Evolutionary conservation across 2,797 vertebrate genomes (phyloP).

Genomic region (Paratrypauchen microcephalus): DNA sequence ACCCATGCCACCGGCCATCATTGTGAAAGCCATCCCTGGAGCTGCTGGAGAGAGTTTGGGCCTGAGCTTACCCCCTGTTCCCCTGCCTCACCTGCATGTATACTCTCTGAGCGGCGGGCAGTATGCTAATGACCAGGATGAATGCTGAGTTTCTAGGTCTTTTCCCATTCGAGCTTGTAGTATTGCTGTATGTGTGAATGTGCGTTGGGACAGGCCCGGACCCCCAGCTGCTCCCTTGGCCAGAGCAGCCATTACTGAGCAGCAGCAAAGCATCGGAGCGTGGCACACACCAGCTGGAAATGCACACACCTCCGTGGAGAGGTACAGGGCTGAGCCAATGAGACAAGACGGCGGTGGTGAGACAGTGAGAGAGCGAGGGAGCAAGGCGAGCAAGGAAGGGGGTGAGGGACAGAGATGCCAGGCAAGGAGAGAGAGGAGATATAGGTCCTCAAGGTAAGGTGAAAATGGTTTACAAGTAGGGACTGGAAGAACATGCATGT

Average conservation of each 20-base stretch:
- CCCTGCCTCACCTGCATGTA: conserved; percentile 33
- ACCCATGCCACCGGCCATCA: conserved; percentile 64
- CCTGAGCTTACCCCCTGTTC: conserved; percentile 58
- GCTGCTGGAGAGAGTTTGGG: conserved; percentile 48
- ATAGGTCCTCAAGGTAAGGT: conserved; percentile 40
- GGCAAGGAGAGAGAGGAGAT: conserved; percentile 31
- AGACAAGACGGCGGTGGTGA: conserved; percentile 44
- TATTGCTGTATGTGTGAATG: conserved; percentile 17
- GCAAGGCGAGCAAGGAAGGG: neutral
- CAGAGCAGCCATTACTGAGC: conserved; percentile 62
- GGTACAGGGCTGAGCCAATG: conserved; percentile 51
- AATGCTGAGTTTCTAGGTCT: conserved; percentile 60
- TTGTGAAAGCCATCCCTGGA: conserved; percentile 60
- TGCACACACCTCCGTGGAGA: conserved; percentile 62
- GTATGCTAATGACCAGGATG: conserved; percentile 66
- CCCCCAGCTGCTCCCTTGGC: conserved; percentile 71
- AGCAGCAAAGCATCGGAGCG: conserved; percentile 66
- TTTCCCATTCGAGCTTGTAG: conserved; percentile 28
- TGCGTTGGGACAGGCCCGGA: conserved; percentile 25
- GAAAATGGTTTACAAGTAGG: conserved; percentile 41
- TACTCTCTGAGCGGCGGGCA: conserved; percentile 55
- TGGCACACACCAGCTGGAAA: conserved; percentile 75
- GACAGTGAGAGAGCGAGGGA: conserved; percentile 8
- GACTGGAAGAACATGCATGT: conserved; percentile 12
- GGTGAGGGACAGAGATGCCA: conserved; percentile 31